Conservation (phyloP, 2,113 vertebrate genomes). For the Elaphurus davidianus region DNA sequence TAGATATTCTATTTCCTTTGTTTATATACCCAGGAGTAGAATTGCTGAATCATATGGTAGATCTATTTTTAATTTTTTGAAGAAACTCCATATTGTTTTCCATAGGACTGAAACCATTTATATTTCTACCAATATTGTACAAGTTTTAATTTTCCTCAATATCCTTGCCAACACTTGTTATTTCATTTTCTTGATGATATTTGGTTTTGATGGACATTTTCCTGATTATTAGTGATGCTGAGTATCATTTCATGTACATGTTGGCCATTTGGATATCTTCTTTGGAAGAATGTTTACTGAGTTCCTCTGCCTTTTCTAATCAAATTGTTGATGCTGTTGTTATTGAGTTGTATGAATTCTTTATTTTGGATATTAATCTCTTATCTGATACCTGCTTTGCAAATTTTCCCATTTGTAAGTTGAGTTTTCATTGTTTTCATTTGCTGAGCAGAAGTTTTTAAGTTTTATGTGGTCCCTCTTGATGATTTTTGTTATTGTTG, state of each 20-base stretch:
- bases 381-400: not conserved
- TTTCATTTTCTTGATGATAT: not conserved
- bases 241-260: not conserved
- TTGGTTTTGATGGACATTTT: not conserved
- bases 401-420: not conserved
- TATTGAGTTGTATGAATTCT: not conserved
- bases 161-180: not conserved
- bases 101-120: not conserved
- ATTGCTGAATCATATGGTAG: not conserved
- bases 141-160: not conserved
- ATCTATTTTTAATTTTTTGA: not conserved
- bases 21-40: not conserved
- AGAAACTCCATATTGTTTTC: not conserved
- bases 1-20: not conserved
- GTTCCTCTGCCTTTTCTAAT: not conserved
- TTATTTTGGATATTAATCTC: not conserved
- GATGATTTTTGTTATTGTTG: not conserved
- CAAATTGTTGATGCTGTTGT: not conserved
- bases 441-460: not conserved
- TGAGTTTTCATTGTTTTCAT: not conserved
- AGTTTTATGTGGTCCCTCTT: not conserved
- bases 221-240: not conserved
- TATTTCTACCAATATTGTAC: not conserved
- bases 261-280: not conserved
- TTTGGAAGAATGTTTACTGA: not conserved